phyloP scores from a whole-genome alignment of 1,140 invertebrate genomes.

The Schlechtendalia chinensis region DNA sequence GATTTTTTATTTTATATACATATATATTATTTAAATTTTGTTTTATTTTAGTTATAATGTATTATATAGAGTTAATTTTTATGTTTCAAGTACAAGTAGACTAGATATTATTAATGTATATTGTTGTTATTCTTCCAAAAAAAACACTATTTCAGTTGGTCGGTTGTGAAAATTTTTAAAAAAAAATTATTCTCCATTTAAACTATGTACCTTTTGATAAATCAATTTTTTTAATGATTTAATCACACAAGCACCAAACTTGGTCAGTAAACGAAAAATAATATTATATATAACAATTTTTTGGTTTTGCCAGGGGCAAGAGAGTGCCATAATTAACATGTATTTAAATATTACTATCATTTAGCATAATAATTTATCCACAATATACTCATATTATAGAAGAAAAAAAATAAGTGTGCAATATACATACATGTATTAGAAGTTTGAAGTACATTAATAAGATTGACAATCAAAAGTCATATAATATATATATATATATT shows the following conservation, averaged over 20 bases:
- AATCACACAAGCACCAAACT: too few species aligned
- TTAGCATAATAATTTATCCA: neutral
- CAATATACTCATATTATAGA: neutral
- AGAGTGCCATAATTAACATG: neutral
- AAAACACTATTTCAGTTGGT: neutral
- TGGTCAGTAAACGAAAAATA: too few species aligned
- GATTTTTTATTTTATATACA: slow-evolving; percentile 11
- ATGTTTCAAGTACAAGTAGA: neutral
- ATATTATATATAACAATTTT: too few species aligned
- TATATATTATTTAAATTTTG: neutral
- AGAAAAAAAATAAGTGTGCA: slow-evolving; percentile 7
- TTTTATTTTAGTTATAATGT: slow-evolving; percentile 8
- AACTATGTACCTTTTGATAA: too few species aligned
- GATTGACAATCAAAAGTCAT: slow-evolving; percentile 12
- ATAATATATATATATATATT: neutral
- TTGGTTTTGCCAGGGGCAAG: neutral
- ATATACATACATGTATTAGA: slow-evolving; percentile 1
- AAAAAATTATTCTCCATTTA: too few species aligned
- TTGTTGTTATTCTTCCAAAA: neutral
- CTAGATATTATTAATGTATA: neutral
- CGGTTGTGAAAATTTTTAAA: neutral
- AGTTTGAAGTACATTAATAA: neutral
- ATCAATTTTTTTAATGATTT: too few species aligned
- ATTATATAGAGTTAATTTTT: neutral
- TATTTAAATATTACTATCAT: neutral